Conservation (phyloP, 2,113 vertebrate species). For the Struthidea cinerea region DNA sequence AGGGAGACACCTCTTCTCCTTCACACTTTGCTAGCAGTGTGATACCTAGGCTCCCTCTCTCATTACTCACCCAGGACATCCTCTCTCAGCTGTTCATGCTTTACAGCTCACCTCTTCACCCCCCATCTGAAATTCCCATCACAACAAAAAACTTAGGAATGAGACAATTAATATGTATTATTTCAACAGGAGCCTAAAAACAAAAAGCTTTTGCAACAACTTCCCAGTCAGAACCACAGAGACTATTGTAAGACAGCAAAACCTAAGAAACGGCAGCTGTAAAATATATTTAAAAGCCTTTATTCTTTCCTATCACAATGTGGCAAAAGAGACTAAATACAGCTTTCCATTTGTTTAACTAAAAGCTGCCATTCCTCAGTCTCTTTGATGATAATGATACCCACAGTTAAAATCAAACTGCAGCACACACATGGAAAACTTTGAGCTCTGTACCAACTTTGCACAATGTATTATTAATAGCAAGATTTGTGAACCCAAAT, state of each 20-base stretch:
- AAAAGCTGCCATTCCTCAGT: constrained; percentile 71
- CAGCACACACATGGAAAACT: constrained; percentile 2
- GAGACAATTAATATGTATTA: constrained; percentile 38
- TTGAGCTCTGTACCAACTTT: constrained; percentile 48
- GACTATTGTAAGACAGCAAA: constrained; percentile 57
- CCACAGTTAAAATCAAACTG: constrained; percentile 56
- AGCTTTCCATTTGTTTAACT: constrained; percentile 74
- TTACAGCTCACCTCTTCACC: not conserved
- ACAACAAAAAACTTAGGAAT: constrained; percentile 19
- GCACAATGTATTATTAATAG: constrained; percentile 47
- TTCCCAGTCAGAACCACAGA: constrained; percentile 43
- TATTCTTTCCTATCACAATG: constrained; percentile 70
- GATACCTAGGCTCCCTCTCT: not conserved
- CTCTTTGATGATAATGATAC: constrained; percentile 64
- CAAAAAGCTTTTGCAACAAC: constrained; percentile 50
- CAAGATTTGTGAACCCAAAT: not conserved
- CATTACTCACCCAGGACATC: not conserved
- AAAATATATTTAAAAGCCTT: constrained; percentile 66
- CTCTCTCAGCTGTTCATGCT: not conserved
- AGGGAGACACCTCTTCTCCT: not conserved
- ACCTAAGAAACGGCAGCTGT: constrained; percentile 66
- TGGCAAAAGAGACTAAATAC: constrained; percentile 70
- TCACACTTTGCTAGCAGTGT: not conserved
- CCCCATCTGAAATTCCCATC: not conserved
- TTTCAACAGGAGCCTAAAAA: constrained; percentile 60